Evolutionary conservation across 1,140 invertebrate species (phyloP).

Genomic region (Diabrotica virgifera): DNA sequence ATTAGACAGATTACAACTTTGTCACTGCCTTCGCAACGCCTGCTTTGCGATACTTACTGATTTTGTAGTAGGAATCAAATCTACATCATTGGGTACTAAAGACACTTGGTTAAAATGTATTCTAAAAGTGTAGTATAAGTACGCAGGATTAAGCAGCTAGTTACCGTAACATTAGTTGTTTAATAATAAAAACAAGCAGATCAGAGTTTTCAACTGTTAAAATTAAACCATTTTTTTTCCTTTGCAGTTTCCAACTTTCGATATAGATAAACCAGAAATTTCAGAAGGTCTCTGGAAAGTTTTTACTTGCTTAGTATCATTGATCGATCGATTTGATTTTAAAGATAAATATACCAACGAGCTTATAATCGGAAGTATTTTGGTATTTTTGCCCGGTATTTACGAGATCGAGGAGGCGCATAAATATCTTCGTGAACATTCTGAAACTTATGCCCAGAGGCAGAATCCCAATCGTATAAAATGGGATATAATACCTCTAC

Average conservation of each 20-base stretch:
- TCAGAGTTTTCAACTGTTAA: no score
- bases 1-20: no score
- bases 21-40: no score
- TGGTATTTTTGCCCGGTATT: conserved; percentile 87
- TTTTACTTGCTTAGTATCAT: conserved; percentile 63
- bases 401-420: conserved; percentile 73
- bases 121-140: no score
- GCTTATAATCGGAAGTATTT: conserved; percentile 58
- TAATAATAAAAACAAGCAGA: no score
- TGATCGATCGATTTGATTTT: conserved; percentile 71
- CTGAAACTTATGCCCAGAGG: not conserved
- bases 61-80: no score
- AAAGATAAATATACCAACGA: conserved; percentile 46
- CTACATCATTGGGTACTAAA: no score
- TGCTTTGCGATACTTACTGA: no score
- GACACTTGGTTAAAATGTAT: no score
- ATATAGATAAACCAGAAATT: conserved; percentile 51
- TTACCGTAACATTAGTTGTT: no score
- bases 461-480: conserved; percentile 30
- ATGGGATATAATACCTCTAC: conserved; percentile 62
- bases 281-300: conserved; percentile 40
- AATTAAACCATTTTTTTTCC: conserved; percentile 25
- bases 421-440: conserved; percentile 27
- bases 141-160: no score
- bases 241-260: conserved; percentile 53